Evolutionary conservation across 2,113 vertebrate genomes (phyloP).

Genomic region (Mormyrus iriodes): DNA sequence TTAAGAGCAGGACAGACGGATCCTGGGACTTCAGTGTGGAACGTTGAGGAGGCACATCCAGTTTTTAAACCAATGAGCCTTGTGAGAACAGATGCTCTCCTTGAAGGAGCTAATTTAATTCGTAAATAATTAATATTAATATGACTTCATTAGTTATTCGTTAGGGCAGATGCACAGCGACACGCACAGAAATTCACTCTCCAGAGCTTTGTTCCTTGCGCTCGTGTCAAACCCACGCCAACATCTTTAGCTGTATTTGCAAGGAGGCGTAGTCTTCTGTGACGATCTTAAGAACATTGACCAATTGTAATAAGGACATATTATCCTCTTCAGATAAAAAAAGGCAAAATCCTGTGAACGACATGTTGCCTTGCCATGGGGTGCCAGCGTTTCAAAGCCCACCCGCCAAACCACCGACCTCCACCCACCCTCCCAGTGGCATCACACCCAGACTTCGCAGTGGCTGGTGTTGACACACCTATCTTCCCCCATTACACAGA

Average conservation of each 20-base stretch:
- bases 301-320: background rate
- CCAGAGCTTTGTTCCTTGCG: background rate
- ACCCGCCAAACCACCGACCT: background rate
- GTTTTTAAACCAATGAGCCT: background rate
- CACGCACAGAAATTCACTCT: background rate
- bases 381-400: background rate
- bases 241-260: background rate
- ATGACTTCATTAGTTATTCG: background rate
- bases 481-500: background rate
- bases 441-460: background rate
- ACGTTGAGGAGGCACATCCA: background rate
- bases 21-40: background rate
- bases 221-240: background rate
- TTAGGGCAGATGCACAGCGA: constrained; percentile 1
- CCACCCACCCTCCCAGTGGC: background rate
- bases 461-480: background rate
- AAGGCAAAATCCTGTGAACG: background rate
- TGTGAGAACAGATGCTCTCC: background rate
- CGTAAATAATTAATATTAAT: constrained; percentile 13
- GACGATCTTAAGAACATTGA: background rate
- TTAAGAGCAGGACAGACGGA: background rate
- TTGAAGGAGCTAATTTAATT: background rate
- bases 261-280: background rate
- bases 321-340: background rate
- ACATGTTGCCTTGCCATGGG: background rate